These are phyloP conservation scores for Heliconius nattereri DNA, from an alignment of 1,140 invertebrate genomes.

Conservation along the genomic window DNA sequence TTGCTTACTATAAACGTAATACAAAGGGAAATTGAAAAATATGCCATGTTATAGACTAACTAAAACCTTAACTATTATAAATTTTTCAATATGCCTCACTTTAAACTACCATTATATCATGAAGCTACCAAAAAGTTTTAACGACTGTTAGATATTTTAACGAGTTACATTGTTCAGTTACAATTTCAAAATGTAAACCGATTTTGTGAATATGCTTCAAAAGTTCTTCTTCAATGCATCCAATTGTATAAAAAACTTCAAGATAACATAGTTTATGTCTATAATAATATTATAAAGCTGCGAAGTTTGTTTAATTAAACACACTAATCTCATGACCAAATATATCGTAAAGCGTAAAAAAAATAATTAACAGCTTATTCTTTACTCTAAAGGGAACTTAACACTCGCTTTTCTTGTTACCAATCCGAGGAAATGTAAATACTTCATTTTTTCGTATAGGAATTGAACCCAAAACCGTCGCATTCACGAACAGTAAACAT, in stretches of 20 bases:
- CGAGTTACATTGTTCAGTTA: conserved; percentile 6
- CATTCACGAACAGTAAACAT: too few species aligned
- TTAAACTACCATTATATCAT: neutral
- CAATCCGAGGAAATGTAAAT: too few species aligned
- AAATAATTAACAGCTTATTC: too few species aligned
- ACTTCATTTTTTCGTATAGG: too few species aligned
- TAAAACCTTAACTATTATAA: neutral
- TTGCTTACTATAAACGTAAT: too few species aligned
- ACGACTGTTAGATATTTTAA: conserved; percentile 9
- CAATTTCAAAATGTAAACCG: neutral
- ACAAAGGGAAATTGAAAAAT: too few species aligned
- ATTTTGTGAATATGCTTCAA: neutral
- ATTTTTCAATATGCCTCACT: neutral
- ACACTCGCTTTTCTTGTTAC: too few species aligned
- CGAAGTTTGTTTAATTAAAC: neutral
- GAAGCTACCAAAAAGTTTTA: conserved; percentile 4
- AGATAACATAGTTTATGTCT: neutral
- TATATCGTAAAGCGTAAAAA: too few species aligned
- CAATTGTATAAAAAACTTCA: neutral
- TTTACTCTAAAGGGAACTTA: too few species aligned
- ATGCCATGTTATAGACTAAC: neutral
- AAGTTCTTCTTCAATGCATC: neutral
- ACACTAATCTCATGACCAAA: too few species aligned
- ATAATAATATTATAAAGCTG: neutral
- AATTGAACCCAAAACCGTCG: too few species aligned